These are phyloP conservation scores for Conops quadrifasciatus DNA, from an alignment of 2,888 invertebrate species.

Conservation along the genomic window DNA sequence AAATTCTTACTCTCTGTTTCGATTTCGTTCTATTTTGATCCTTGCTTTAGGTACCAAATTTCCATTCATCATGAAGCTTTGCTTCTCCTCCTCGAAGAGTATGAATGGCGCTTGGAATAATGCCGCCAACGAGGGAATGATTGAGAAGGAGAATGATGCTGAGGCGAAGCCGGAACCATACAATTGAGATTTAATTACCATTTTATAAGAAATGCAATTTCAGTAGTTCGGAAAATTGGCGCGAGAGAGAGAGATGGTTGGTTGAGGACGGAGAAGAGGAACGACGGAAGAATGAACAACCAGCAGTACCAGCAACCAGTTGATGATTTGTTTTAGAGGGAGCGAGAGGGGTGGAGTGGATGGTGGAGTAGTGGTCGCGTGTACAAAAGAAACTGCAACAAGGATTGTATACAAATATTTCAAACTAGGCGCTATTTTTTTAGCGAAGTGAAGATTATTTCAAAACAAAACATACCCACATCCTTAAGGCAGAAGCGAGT, in stretches of 20 bases:
- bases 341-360: too few relatives aligned
- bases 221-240: conserved; percentile 23
- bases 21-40: conserved; percentile 1
- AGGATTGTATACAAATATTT: neutral
- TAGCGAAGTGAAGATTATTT: too few relatives aligned
- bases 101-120: conserved; percentile 70
- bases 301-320: neutral
- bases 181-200: conserved; percentile 65
- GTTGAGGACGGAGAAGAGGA: neutral
- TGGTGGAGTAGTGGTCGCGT: too few relatives aligned
- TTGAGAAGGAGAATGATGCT: conserved; percentile 64
- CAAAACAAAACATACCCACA: neutral
- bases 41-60: conserved; percentile 86
- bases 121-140: conserved; percentile 64
- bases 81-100: conserved; percentile 86
- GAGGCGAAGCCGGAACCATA: conserved; percentile 58
- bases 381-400: too few relatives aligned
- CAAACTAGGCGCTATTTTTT: too few relatives aligned
- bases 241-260: neutral
- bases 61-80: conserved; percentile 98
- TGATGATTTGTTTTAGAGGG: neutral
- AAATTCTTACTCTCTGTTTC: too few relatives aligned
- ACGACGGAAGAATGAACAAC: neutral
- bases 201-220: conserved; percentile 54
- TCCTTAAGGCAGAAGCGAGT: neutral